These are phyloP conservation scores for Clavelina lepadiformis DNA, from an alignment of 23 tunicate species.

Conservation along the genomic window DNA sequence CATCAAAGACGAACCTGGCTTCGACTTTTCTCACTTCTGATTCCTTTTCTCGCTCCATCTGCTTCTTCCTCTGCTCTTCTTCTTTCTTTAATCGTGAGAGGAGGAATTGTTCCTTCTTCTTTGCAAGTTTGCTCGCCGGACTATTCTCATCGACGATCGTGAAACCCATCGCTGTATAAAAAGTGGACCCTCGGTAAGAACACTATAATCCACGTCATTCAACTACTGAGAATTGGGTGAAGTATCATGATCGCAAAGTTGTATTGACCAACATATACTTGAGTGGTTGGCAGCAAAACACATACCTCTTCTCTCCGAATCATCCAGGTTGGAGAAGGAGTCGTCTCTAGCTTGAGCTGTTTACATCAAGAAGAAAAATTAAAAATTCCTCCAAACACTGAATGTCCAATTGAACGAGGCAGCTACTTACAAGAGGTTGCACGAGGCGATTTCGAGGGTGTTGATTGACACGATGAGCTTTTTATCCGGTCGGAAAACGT, in stretches of 20 bases:
- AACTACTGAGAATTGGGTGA: too few species aligned
- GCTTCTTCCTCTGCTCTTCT: conserved; percentile 53
- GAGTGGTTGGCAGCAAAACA: too few species aligned
- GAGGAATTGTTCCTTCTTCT: conserved; percentile 73
- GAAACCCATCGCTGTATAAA: conserved; percentile 29
- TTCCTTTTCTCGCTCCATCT: conserved; percentile 64
- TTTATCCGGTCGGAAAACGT: conserved; percentile 13
- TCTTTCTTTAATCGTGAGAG: conserved; percentile 63
- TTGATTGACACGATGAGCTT: conserved; percentile 33
- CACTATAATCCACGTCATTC: not conserved
- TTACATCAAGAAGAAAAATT: too few species aligned
- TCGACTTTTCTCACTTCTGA: conserved; percentile 47
- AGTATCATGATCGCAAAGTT: too few species aligned
- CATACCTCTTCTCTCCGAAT: too few species aligned
- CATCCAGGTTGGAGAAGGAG: too few species aligned
- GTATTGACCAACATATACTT: too few species aligned
- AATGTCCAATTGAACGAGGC: too few species aligned
- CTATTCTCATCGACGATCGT: conserved; percentile 56
- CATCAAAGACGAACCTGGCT: conserved; percentile 23
- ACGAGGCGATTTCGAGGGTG: conserved; percentile 18
- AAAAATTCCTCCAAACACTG: too few species aligned
- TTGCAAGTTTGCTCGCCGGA: conserved; percentile 63
- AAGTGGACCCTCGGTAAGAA: not conserved
- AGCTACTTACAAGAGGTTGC: not conserved
- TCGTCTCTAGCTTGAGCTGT: too few species aligned